These are phyloP conservation scores for Pseudonaja textilis DNA, from an alignment of 2,113 vertebrate genomes.

Conservation along the genomic window DNA sequence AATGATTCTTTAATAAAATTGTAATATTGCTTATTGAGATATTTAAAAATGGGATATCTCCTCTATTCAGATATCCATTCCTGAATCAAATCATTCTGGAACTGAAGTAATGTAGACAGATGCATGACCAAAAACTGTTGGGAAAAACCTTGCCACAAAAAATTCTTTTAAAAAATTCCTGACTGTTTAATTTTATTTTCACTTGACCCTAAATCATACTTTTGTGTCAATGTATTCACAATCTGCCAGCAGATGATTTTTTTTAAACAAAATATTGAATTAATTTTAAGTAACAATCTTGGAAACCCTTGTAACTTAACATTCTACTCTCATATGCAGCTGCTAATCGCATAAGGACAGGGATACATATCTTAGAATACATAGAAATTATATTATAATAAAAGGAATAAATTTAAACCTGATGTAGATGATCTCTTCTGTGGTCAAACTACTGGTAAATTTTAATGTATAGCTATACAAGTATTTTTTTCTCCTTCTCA, in stretches of 20 bases:
- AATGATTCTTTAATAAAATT: neutral
- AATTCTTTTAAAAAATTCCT: neutral
- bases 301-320: neutral
- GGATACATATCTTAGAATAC: neutral
- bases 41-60: neutral
- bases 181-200: neutral
- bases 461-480: neutral
- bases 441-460: neutral
- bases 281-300: neutral
- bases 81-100: neutral
- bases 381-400: neutral
- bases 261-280: neutral
- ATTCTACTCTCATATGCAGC: neutral
- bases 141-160: neutral
- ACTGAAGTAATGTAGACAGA: neutral
- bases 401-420: neutral
- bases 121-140: neutral
- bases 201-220: neutral
- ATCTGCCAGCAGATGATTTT: neutral
- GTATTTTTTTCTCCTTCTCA: neutral
- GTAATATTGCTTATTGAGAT: neutral
- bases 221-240: neutral
- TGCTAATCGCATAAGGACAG: neutral
- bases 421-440: constrained; percentile 16
- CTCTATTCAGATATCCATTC: neutral